Base-by-base conservation (phyloP, 2,888 invertebrate genomes). In the Eilema sororculum region DNA sequence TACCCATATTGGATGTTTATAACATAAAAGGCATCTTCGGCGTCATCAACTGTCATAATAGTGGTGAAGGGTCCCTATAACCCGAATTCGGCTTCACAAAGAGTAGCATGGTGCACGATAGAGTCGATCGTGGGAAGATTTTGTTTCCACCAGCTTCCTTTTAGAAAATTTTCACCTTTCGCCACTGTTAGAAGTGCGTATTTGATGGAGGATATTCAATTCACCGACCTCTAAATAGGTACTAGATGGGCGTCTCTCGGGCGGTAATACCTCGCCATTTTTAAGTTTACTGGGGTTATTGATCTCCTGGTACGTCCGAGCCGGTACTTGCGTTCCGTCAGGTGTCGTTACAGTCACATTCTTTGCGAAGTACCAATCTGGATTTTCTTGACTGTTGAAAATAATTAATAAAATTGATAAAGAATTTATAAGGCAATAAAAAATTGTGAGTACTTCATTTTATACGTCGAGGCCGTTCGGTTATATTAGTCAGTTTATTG, bases 161-260 rank as follows among this genome's bases (percentile, higher is more conserved):
- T 28, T 28, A 28, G 28, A 28, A 28, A 28, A 28, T 28, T 2
- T 28, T 28, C 28, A 28, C 28, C 2, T 28, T 28, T 28, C 28
- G 28, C 28, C 28, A 28, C 28, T 28, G 28, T 28, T 28, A 28
- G 28, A 5, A 4, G 28, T 28, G 28, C 5, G 28, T 28, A 3
- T 37, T 1, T 37, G 10, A 37, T 12, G 12, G 33, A 37, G 33
- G 12, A 12, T 37, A 12, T 12, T 6, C 2, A 52, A 41, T 41
- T 10, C 10, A 66, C 66, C 58, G 10, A 66, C 66, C 66, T 37
- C 41, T 59, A 66, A n/a, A 24, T 67, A 67, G 20, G 97, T 96
- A 24, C 96, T 96, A 0, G 98, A 98, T 0, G 98, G 98, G 81
- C 95, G 94, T 67, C 96, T 28, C 13, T 92, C 22, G 1, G 16